Base-by-base conservation (phyloP, 2,797 vertebrate genomes). In the Mareca strepera region DNA sequence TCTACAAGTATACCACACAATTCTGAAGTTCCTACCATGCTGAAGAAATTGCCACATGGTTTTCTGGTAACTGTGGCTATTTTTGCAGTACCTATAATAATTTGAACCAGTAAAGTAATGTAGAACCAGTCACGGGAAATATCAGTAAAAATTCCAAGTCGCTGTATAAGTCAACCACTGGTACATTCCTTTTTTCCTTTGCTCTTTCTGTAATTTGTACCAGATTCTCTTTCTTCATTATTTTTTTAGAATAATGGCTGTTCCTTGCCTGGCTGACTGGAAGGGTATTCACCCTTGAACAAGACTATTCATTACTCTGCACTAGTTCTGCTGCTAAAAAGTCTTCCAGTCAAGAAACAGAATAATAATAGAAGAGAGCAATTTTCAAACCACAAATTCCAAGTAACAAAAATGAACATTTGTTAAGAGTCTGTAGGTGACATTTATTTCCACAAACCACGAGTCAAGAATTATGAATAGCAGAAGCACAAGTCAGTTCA, bases 151-250 rank as follows among this genome's bases (percentile, higher is more conserved):
- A 84, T 82, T 90, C 92, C 62, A 93, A 73, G 60, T 82, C 2
- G 2, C 68, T 85, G n/a, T 60, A 41, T 73, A 93, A 84, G 52
- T 80, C 83, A 85, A 64, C 44, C 81, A 58, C 41, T 68, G 21
- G 13, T 67, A 75, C 56, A 85, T 60, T 91, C 62, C 22, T 85
- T 80, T 83, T 68, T 58, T 50, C 18, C 25, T 94, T 80, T 92
- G 75, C 37, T 91, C 37, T 94, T 75, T 85, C 62, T 52, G 2
- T 83, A 92, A 95, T 94, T 95, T 92, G 43, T 78, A 94, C 62
- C 82, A 93, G 89, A 95, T 62, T 92, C 63, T 31, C 43, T 44
- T 43, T 64, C 48, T 82, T 95, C 37, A 66, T 85, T 89, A 74
- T 62, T 25, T 46, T 91, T 88, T 91, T 82, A 85, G 72, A 91